A percentile compares a stretch with the other conserved stretches of the same genome.
Conservation (phyloP, 2,113 vertebrate species). For the Haplotaxodon microlepis region DNA sequence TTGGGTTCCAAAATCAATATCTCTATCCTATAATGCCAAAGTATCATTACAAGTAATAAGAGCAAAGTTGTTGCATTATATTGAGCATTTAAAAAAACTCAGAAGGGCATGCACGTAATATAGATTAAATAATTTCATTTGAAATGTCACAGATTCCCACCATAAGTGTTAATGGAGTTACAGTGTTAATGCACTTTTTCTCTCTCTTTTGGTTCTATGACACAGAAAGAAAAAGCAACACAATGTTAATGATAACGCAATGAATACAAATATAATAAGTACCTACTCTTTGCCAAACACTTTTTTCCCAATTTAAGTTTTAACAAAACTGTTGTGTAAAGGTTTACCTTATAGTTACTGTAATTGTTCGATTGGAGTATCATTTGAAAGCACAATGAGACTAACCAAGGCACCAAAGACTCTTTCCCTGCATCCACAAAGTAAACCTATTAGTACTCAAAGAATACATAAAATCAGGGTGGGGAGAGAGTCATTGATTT, state of each 20-base stretch:
- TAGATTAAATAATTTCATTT: constrained; percentile 74
- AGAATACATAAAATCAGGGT: background rate
- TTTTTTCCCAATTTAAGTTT: constrained; percentile 11
- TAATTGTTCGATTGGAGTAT: constrained; percentile 13
- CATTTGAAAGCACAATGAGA: background rate
- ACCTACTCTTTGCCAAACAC: background rate
- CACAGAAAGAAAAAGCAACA: constrained; percentile 26
- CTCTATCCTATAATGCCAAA: constrained; percentile 66
- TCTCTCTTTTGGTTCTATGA: background rate
- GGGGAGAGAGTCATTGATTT: constrained; percentile 14
- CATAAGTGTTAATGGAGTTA: constrained; percentile 65
- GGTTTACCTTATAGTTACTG: constrained; percentile 1
- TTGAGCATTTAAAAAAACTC: constrained; percentile 60
- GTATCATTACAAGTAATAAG: constrained; percentile 77
- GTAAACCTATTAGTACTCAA: constrained; percentile 15
- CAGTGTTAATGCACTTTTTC: constrained; percentile 53
- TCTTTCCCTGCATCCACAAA: constrained; percentile 4
- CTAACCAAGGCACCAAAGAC: constrained; percentile 5
- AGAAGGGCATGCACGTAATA: constrained; percentile 64
- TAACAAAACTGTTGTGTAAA: background rate
- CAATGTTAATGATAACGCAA: constrained; percentile 4
- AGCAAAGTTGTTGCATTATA: constrained; percentile 67
- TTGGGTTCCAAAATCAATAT: constrained; percentile 73
- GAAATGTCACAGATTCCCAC: constrained; percentile 75
- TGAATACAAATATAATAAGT: background rate